Base-by-base conservation (phyloP, 1,140 invertebrate species). In the Calephelis nemesis region DNA sequence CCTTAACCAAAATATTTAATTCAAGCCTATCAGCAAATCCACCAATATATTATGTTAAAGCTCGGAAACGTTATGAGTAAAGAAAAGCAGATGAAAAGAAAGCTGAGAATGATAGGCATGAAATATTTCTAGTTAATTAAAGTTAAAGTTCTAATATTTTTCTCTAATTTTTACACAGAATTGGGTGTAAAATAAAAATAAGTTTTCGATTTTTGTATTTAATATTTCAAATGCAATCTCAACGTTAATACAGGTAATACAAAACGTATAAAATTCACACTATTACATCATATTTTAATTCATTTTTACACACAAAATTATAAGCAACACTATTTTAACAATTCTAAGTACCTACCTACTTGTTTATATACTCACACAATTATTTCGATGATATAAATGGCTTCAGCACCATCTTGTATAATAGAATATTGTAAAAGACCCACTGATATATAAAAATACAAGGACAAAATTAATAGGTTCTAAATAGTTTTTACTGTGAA, bases 211-310 rank as follows among this genome's bases (percentile, higher is more conserved):
- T 84, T 85, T 83, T 77, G 76, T 75, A 78, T 87, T 79, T 91
- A 87, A 85, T 90, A 75, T 88, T 84, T 88, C 81, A 91, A 89
- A 91, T 91, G 86, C 85, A 91, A 86, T 88, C 83, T 89, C 87
- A 89, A 88, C 81, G 76, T 84, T 87, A 81, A 85, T 89, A 89
- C 82, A 89, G 77, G 71, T 83, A 87, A 85, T 91, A 91, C 81
- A 90, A 91, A 88, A 88, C 84, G 86, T 91, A 91, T 87, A 91
- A 91, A 89, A 89, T 78, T 75, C 78, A 78, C 85, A 87, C 82
- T 68, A 68, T 58, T 66, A 65, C 67, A 79, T 74, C 76, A 79
- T 78, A 77, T 75, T 79, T 80, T 77, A 76, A 77, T 77, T 74
- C 82, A 71, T 78, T 76, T 74, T 74, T 76, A 79, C 75, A 78